These are phyloP conservation scores for Coregonus clupeaformis DNA, from an alignment of 2,113 vertebrate genomes.

Conservation along the genomic window DNA sequence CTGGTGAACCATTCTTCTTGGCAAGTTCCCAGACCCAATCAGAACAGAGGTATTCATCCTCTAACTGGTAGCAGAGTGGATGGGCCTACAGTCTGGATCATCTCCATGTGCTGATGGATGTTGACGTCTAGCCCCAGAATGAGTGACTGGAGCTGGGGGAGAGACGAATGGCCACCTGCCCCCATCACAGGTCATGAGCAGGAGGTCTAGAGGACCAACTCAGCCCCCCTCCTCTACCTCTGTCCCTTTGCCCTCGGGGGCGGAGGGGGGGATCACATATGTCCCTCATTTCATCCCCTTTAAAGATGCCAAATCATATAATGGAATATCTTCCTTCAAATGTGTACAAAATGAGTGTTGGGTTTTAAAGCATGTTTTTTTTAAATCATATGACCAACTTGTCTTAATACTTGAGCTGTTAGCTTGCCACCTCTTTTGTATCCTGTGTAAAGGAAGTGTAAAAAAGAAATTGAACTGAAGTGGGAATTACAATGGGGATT, in stretches of 20 bases:
- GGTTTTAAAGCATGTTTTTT: background rate
- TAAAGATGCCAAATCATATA: background rate
- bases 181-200: constrained; percentile 35
- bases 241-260: constrained; percentile 2
- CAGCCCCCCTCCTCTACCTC: background rate
- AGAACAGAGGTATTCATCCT: background rate
- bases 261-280: background rate
- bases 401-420: no score
- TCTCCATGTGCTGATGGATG: constrained; percentile 19
- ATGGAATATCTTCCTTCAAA: background rate
- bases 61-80: background rate
- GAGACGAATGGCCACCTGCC: constrained; percentile 46
- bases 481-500: background rate
- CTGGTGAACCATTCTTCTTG: no score
- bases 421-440: no score
- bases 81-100: constrained; percentile 21
- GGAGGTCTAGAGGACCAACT: constrained; percentile 6
- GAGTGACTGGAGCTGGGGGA: constrained; percentile 5
- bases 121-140: background rate
- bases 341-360: background rate
- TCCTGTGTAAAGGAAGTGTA: no score
- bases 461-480: background rate
- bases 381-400: no score
- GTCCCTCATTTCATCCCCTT: background rate
- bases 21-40: background rate